phyloP scores from a whole-genome alignment of 92 coral and sea anemone species.

The Galaxea fascicularis region DNA sequence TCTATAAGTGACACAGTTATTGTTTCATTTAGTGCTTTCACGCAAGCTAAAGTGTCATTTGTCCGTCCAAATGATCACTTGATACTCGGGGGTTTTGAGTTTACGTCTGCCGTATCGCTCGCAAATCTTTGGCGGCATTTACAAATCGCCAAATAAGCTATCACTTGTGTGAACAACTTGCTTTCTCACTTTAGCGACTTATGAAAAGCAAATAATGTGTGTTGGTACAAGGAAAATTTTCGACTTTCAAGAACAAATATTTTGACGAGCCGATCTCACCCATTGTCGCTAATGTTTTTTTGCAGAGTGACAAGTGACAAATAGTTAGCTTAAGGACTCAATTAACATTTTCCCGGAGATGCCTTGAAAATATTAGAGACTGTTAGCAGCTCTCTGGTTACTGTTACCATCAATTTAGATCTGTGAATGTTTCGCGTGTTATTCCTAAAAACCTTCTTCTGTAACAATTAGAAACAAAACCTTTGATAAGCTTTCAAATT shows the following conservation, averaged over 20 bases:
- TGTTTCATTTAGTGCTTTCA: conserved; percentile 46
- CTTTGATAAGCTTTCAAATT: not conserved
- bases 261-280: conserved; percentile 32
- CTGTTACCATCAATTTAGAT: conserved; percentile 12
- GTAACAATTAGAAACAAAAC: not conserved
- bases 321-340: conserved; percentile 68
- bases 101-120: conserved; percentile 20
- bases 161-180: not conserved
- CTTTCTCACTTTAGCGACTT: conserved; percentile 21
- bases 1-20: conserved; percentile 49
- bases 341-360: conserved; percentile 58
- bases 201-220: conserved; percentile 45
- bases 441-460: not conserved
- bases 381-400: conserved; percentile 33
- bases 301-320: conserved; percentile 42
- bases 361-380: conserved; percentile 42
- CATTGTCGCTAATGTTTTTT: conserved; percentile 57
- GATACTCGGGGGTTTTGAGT: conserved; percentile 53
- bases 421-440: conserved; percentile 2
- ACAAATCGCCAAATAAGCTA: conserved; percentile 16
- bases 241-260: conserved; percentile 44
- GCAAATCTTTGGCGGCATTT: conserved; percentile 38
- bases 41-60: conserved; percentile 32
- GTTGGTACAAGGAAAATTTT: conserved; percentile 35
- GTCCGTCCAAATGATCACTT: conserved; percentile 30